These are phyloP conservation scores for Rhinogobio ventralis DNA, from an alignment of 2,797 vertebrate species.

Conservation along the genomic window DNA sequence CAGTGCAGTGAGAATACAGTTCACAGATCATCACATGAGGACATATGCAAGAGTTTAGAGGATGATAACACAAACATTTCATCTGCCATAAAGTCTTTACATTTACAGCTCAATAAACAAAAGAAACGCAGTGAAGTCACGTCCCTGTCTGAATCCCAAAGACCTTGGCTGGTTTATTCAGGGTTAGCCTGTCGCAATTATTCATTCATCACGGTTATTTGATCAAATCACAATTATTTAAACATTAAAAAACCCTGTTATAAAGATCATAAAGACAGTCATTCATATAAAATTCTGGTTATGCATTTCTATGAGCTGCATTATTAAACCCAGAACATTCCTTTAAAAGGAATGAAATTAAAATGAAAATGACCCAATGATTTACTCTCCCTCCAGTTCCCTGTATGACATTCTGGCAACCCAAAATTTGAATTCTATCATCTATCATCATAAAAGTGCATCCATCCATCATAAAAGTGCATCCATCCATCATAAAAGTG, in stretches of 20 bases:
- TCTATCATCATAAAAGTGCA: no score
- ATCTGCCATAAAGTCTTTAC: neutral
- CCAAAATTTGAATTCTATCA: no score
- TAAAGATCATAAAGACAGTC: no score
- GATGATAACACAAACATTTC: neutral
- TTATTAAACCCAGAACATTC: neutral
- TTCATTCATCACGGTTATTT: neutral
- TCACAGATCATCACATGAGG: neutral
- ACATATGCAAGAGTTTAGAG: neutral
- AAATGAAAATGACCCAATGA: no score
- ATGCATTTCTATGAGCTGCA: neutral
- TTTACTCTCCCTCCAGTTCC: no score
- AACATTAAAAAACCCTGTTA: no score
- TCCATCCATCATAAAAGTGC: no score
- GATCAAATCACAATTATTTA: neutral
- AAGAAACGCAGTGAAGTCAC: neutral
- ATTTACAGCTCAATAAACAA: neutral
- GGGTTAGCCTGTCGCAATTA: neutral
- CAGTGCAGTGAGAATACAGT: slow-evolving; percentile 38
- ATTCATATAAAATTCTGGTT: neutral
- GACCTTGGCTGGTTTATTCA: neutral
- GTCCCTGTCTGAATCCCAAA: neutral
- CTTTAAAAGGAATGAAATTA: no score
- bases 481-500: no score
- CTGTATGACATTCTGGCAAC: no score